A percentile compares a stretch with the other conserved stretches of the same genome.
phyloP scores from a whole-genome alignment of 2,113 vertebrate species.

The Gambusia holbrooki region DNA sequence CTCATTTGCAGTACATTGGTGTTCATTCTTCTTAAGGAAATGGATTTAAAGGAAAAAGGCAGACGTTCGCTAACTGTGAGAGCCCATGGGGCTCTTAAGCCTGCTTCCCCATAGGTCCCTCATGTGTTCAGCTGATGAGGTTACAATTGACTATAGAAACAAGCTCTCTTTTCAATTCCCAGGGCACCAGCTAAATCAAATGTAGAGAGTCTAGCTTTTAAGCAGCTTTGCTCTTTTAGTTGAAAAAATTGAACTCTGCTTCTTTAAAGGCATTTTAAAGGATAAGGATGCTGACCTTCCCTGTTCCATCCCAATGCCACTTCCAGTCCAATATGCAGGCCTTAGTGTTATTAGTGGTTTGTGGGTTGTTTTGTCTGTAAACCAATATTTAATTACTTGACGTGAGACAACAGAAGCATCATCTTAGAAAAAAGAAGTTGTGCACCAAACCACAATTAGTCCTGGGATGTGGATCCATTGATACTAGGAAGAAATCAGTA shows the following conservation, averaged over 20 bases:
- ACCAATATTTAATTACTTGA: neutral
- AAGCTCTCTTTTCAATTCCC: slow-evolving; percentile 31
- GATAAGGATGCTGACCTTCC: slow-evolving; percentile 25
- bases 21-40: slow-evolving; percentile 56
- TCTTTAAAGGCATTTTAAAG: slow-evolving; percentile 14
- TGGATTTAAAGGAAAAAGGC: slow-evolving; percentile 54
- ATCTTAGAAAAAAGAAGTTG: neutral
- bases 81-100: slow-evolving; percentile 50
- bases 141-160: slow-evolving; percentile 41
- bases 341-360: slow-evolving; percentile 6
- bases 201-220: slow-evolving; percentile 33
- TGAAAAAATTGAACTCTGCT: slow-evolving; percentile 31
- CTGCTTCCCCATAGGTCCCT: slow-evolving; percentile 39
- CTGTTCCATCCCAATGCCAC: slow-evolving; percentile 11
- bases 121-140: slow-evolving; percentile 41
- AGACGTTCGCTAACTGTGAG: slow-evolving; percentile 36
- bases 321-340: neutral
- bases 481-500: too few species aligned
- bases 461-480: too few species aligned
- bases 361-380: neutral
- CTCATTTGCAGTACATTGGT: slow-evolving; percentile 71
- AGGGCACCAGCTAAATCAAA: slow-evolving; percentile 37
- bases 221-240: slow-evolving; percentile 33
- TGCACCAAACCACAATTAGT: neutral
- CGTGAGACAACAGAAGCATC: neutral